phyloP scores from a whole-genome alignment of 2,113 vertebrate species.

The Anolis sagrei region DNA sequence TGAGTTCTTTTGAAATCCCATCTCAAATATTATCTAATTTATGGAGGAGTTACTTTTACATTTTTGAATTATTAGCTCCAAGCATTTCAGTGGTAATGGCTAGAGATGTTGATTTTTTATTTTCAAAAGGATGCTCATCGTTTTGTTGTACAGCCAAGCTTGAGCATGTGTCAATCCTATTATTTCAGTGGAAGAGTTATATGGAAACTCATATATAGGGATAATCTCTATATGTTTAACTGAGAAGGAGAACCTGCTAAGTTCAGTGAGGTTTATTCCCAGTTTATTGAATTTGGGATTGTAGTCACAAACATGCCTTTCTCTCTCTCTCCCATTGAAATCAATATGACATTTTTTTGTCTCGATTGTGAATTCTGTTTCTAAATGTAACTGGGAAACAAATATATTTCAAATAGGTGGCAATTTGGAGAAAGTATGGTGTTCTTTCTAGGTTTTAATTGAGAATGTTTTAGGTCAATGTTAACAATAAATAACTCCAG shows the following conservation, averaged over 20 bases:
- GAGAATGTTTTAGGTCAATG: constrained; percentile 52
- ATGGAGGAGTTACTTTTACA: neutral
- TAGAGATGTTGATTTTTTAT: neutral
- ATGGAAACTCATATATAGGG: neutral
- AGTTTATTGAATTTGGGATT: neutral
- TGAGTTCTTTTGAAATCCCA: constrained; percentile 28
- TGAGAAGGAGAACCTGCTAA: neutral
- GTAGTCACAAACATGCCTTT: neutral
- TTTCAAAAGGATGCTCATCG: constrained; percentile 1
- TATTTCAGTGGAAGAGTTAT: constrained; percentile 5
- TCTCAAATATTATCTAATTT: constrained; percentile 34
- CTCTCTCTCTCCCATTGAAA: neutral
- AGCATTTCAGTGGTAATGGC: neutral
- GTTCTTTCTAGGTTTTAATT: constrained; percentile 57
- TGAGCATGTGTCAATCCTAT: neutral
- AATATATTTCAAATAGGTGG: constrained; percentile 61
- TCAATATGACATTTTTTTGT: neutral
- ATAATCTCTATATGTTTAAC: neutral
- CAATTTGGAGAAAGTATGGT: constrained; percentile 45
- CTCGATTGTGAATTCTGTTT: neutral
- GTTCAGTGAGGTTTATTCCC: neutral
- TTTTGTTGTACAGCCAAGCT: neutral
- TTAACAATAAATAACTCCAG: constrained; percentile 54
- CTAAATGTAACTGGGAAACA: constrained; percentile 76
- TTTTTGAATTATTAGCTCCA: neutral